Evolutionary conservation across 2,888 invertebrate genomes (phyloP).

Genomic region (Eulithis testata): DNA sequence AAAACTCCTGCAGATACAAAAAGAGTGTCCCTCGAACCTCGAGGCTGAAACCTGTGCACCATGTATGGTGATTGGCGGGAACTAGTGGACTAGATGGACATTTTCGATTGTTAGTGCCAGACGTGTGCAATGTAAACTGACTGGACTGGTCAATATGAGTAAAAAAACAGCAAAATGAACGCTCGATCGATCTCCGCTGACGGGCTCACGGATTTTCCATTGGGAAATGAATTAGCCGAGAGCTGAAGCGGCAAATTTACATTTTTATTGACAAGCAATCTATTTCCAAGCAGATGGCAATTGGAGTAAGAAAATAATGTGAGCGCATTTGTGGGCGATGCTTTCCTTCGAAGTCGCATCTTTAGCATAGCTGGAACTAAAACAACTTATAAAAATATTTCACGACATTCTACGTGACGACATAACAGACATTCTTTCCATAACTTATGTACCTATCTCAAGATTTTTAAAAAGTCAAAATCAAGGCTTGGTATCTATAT

Average conservation of each 20-base stretch:
- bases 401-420: too few species aligned
- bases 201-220: constrained; percentile 81
- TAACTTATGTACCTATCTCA: too few species aligned
- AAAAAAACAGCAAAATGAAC: constrained; percentile 74
- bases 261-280: constrained; percentile 84
- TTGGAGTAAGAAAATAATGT: constrained; percentile 65
- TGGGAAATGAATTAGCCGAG: constrained; percentile 82
- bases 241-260: constrained; percentile 81
- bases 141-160: constrained; percentile 75
- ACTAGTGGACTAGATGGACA: constrained; percentile 14
- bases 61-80: neutral
- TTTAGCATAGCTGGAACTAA: neutral
- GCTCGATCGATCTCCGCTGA: constrained; percentile 82
- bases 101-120: constrained; percentile 55
- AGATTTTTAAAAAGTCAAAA: too few species aligned
- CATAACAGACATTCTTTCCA: too few species aligned
- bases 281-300: constrained; percentile 78
- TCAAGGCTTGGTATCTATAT: too few species aligned
- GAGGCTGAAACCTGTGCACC: neutral
- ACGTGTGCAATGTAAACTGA: constrained; percentile 63
- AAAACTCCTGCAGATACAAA: neutral
- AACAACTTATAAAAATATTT: too few species aligned
- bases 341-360: neutral
- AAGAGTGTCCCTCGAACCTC: too few species aligned
- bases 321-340: constrained; percentile 5